phyloP scores from a whole-genome alignment of 2,888 invertebrate genomes.

The Tupiocoris notatus region DNA sequence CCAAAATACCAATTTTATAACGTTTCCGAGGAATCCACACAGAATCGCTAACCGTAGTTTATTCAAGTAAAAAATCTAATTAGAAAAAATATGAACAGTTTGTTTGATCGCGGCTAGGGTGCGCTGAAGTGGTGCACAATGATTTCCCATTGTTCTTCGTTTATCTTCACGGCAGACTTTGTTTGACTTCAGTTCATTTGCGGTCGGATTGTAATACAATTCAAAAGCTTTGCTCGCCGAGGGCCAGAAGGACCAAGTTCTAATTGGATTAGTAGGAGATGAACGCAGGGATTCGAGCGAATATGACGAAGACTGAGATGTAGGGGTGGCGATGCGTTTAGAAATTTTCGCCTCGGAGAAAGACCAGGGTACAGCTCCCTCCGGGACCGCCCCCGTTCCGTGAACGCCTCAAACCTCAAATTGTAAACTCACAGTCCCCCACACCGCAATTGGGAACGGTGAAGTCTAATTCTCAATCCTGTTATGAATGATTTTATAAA shows the following conservation, averaged over 20 bases:
- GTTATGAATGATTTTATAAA: slow-evolving; percentile 2
- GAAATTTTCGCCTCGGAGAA: background rate
- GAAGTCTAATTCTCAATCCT: slow-evolving; percentile 2
- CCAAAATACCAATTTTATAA: too few species aligned
- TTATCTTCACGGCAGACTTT: background rate
- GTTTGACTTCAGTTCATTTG: slow-evolving; percentile 9
- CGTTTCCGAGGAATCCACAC: too few species aligned
- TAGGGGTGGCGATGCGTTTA: background rate
- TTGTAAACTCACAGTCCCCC: background rate
- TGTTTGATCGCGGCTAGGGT: background rate
- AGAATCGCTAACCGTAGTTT: too few species aligned
- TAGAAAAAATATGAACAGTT: background rate
- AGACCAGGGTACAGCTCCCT: background rate
- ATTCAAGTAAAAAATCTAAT: background rate
- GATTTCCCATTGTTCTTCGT: background rate
- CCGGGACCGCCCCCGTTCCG: background rate
- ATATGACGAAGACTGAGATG: background rate
- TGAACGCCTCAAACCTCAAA: background rate
- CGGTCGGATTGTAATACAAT: slow-evolving; percentile 8
- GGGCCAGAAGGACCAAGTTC: background rate
- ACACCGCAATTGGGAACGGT: background rate
- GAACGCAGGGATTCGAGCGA: background rate
- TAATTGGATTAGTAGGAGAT: background rate
- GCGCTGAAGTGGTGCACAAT: background rate
- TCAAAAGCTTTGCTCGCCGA: background rate